phyloP scores from a whole-genome alignment of 2,888 invertebrate species.

The Mythimna loreyi region DNA sequence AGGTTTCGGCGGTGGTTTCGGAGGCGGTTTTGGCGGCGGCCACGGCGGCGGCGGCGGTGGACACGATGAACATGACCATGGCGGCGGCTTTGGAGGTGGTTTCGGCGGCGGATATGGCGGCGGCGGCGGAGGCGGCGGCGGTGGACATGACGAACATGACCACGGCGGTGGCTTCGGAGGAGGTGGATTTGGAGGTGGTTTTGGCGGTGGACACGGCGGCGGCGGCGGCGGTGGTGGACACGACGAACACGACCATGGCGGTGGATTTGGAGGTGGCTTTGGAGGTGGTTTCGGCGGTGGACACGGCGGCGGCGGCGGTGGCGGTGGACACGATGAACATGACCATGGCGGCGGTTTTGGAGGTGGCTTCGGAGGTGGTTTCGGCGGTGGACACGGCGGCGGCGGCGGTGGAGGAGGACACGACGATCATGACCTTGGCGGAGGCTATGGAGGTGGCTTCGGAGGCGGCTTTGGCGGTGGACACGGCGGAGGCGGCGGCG shows the following conservation, averaged over 20 bases:
- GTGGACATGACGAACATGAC: slow-evolving; percentile 63
- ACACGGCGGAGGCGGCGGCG: slow-evolving; percentile 65
- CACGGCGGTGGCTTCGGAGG: slow-evolving; percentile 56
- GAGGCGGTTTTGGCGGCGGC: slow-evolving; percentile 64
- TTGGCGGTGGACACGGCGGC: slow-evolving; percentile 55
- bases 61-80: slow-evolving; percentile 67
- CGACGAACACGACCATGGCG: slow-evolving; percentile 62
- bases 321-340: slow-evolving; percentile 68
- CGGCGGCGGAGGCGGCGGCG: slow-evolving; percentile 74
- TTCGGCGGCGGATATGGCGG: slow-evolving; percentile 65
- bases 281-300: slow-evolving; percentile 64
- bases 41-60: slow-evolving; percentile 67
- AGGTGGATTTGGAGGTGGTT: slow-evolving; percentile 60
- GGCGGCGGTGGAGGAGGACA: slow-evolving; percentile 63
- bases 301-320: slow-evolving; percentile 64
- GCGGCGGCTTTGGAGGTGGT: slow-evolving; percentile 64
- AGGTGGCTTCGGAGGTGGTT: slow-evolving; percentile 63
- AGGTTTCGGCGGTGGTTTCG: slow-evolving; percentile 61
- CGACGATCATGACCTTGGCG: slow-evolving; percentile 66
- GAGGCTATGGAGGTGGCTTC: slow-evolving; percentile 65
- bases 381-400: slow-evolving; percentile 61
- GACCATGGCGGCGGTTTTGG: slow-evolving; percentile 64
- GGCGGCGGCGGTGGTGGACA: slow-evolving; percentile 62
- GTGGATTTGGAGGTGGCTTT: slow-evolving; percentile 62
- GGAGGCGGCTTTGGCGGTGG: slow-evolving; percentile 73